These are phyloP conservation scores for Amblyraja radiata DNA, from an alignment of 2,797 vertebrate genomes.

Conservation along the genomic window DNA sequence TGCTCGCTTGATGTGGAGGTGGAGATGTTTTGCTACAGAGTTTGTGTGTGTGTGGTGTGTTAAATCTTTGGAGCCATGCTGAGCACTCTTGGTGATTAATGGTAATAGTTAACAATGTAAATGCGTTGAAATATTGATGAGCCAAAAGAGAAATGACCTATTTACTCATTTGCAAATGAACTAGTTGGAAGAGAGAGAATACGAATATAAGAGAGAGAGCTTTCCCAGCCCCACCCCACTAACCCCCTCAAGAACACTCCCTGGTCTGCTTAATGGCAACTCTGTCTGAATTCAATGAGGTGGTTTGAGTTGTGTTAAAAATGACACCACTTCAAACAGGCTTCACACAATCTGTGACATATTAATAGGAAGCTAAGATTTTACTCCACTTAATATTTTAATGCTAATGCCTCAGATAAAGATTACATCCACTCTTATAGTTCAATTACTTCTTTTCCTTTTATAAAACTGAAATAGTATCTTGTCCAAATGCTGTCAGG, in stretches of 20 bases:
- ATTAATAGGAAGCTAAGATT: slow-evolving; percentile 10
- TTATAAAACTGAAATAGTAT: background rate
- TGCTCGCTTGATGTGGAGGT: background rate
- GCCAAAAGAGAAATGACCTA: background rate
- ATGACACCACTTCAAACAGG: background rate
- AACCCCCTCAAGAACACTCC: background rate
- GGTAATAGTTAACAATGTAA: background rate
- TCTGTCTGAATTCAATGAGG: background rate
- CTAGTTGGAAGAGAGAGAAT: background rate
- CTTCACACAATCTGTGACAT: background rate
- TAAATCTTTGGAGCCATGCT: background rate
- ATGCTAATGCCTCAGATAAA: background rate
- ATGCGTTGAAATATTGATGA: slow-evolving; percentile 18
- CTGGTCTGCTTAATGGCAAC: background rate
- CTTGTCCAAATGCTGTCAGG: background rate
- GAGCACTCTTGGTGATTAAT: background rate
- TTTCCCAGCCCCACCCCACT: background rate
- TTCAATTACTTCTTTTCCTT: background rate
- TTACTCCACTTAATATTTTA: background rate
- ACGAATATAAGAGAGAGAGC: too few relatives aligned
- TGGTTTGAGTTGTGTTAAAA: background rate
- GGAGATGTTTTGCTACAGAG: background rate
- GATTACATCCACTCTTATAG: background rate
- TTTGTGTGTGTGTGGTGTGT: too few relatives aligned
- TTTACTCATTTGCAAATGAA: background rate